Percentiles rank a stretch among this genome's conserved stretches.
Conservation (phyloP, 2,888 invertebrate genomes). For the Amiota mariae region DNA sequence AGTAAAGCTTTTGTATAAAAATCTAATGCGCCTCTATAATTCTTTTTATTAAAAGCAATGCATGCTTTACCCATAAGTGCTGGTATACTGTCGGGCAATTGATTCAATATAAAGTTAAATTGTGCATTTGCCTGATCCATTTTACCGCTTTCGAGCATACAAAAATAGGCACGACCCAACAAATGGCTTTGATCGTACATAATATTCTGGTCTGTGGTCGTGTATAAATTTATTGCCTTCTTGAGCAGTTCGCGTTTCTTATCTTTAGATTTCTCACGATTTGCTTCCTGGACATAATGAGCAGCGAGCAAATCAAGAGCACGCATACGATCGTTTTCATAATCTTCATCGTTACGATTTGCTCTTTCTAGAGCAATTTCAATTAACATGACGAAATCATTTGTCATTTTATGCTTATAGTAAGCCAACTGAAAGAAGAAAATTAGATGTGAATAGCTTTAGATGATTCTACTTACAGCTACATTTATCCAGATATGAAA, state of each 20-base stretch:
- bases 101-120: conserved; percentile 98
- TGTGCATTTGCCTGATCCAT: conserved; percentile 99
- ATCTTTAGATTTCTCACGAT: conserved; percentile 95
- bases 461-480: conserved; percentile 82
- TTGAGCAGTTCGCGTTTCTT: conserved; percentile 94
- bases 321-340: conserved; percentile 98
- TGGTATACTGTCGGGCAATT: conserved; percentile 95
- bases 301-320: conserved; percentile 98
- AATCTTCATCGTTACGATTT: conserved; percentile 90
- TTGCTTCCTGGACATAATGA: conserved; percentile 97
- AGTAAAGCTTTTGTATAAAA: conserved; percentile 98
- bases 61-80: conserved; percentile 98
- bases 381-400: conserved; percentile 94
- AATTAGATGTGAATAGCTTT: conserved; percentile 45
- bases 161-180: conserved; percentile 97
- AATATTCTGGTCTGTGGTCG: conserved; percentile 98
- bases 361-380: conserved; percentile 89
- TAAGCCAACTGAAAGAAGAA: conserved; percentile 85
- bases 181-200: conserved; percentile 99
- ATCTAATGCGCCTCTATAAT: conserved; percentile 93
- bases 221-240: conserved; percentile 97
- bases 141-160: conserved; percentile 97
- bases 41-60: conserved; percentile 98
- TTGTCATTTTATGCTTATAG: conserved; percentile 93
- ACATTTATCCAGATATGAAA: conserved; percentile 96